Conservation (phyloP, 2,113 vertebrate genomes). For the Mirza zaza region DNA sequence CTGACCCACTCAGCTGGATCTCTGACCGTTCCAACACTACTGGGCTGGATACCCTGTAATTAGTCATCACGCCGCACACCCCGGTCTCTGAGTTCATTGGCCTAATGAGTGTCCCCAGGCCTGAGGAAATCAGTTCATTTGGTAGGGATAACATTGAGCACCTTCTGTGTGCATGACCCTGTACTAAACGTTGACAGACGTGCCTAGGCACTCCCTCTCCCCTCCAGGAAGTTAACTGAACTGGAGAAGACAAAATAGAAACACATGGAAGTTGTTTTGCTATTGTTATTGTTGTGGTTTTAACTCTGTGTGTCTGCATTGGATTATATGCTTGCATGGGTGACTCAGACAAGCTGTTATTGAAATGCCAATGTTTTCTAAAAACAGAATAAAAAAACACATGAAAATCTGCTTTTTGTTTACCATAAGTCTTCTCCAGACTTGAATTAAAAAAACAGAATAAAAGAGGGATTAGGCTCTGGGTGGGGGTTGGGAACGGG, state of each 20-base stretch:
- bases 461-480: neutral
- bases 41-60: neutral
- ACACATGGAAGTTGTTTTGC: too few species aligned
- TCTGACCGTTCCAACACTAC: neutral
- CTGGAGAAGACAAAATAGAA: neutral
- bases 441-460: neutral
- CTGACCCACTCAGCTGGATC: neutral
- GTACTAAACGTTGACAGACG: neutral
- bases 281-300: neutral
- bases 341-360: neutral
- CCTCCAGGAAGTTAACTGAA: neutral
- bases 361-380: neutral
- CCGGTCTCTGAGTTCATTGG: neutral
- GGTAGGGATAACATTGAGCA: neutral
- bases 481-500: too few species aligned
- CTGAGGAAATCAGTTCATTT: neutral
- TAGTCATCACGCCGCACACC: neutral
- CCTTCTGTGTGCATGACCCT: neutral
- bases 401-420: neutral
- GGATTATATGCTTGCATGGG: neutral
- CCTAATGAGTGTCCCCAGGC: neutral
- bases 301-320: neutral
- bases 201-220: neutral
- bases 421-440: neutral
- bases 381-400: neutral